Conservation (phyloP, 2,113 vertebrate species). For the Geothlypis trichas region DNA sequence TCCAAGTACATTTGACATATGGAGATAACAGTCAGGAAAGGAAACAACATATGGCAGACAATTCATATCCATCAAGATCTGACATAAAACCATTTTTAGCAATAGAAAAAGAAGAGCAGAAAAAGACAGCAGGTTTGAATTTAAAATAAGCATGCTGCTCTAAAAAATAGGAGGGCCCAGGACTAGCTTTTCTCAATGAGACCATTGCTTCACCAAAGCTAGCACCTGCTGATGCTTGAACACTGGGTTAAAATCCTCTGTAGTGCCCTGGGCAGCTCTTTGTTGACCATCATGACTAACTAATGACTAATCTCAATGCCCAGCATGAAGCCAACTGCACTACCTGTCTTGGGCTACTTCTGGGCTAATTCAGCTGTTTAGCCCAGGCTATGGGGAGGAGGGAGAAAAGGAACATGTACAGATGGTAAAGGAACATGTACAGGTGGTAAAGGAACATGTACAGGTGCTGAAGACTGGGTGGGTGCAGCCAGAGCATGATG, state of each 20-base stretch:
- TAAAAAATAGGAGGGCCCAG: neutral
- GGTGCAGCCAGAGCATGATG: fast-evolving
- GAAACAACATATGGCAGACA: slow-evolving; percentile 56
- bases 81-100: slow-evolving; percentile 41
- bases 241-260: neutral
- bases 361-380: neutral
- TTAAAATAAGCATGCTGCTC: neutral
- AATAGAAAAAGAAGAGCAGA: slow-evolving; percentile 10
- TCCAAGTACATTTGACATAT: slow-evolving; percentile 58
- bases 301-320: neutral
- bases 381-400: neutral
- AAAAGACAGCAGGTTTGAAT: slow-evolving; percentile 26
- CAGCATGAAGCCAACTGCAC: neutral
- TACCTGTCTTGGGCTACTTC: neutral
- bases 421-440: too few species aligned
- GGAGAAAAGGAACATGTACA: neutral
- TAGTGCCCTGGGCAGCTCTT: neutral
- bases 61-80: slow-evolving; percentile 56
- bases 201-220: neutral
- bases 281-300: neutral
- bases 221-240: neutral
- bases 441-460: neutral
- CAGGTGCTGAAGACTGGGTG: neutral
- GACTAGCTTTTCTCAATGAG: neutral
- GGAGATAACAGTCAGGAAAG: slow-evolving; percentile 44